Evolutionary conservation across 2,797 vertebrate species (phyloP).

Genomic region (Coracias cyanogaster): DNA sequence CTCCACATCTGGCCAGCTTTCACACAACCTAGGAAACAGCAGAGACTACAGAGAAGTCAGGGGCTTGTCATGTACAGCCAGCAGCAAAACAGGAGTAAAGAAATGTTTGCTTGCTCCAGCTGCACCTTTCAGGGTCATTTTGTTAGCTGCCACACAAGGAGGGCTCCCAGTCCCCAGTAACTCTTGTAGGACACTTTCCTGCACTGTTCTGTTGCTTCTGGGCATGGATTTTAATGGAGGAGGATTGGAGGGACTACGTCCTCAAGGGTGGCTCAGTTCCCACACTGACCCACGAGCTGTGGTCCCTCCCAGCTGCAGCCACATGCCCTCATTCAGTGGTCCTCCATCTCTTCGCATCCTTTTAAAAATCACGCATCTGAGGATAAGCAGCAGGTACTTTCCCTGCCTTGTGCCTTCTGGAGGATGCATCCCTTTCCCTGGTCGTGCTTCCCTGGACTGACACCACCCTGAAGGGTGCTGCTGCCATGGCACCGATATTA

Average conservation of each 20-base stretch:
- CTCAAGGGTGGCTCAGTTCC: not conserved
- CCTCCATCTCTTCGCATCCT: not conserved
- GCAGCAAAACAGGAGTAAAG: not conserved
- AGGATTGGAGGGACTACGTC: not conserved
- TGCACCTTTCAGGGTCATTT: not conserved
- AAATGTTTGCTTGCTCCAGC: not conserved
- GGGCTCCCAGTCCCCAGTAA: not conserved
- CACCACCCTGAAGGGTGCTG: not conserved
- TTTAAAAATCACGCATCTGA: not conserved
- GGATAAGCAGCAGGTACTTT: not conserved
- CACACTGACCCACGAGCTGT: fast-evolving
- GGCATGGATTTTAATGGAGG: not conserved
- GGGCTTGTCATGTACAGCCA: not conserved
- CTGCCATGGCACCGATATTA: fast-evolving
- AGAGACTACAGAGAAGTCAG: not conserved
- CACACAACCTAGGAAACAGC: not conserved
- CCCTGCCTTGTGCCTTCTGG: not conserved
- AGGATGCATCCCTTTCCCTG: not conserved
- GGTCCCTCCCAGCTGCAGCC: not conserved
- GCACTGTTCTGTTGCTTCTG: not conserved
- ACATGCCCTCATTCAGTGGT: not conserved
- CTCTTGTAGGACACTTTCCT: not conserved
- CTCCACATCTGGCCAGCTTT: not conserved
- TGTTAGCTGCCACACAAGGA: not conserved
- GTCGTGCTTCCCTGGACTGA: not conserved